phyloP scores from a whole-genome alignment of 2,797 vertebrate genomes.

The Peromyscus melanophrys region DNA sequence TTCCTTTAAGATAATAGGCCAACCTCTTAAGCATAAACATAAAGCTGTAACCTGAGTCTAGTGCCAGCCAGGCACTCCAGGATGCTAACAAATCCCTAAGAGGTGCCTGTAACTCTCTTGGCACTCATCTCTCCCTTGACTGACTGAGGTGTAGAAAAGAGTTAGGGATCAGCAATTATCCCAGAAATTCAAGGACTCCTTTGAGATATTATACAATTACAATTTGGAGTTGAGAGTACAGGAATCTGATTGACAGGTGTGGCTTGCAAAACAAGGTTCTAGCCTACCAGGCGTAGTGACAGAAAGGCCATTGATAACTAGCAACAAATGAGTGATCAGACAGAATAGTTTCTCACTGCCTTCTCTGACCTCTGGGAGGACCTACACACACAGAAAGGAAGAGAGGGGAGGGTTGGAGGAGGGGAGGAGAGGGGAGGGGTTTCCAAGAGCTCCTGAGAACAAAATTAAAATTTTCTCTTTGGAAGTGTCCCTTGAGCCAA shows the following conservation, averaged over 20 bases:
- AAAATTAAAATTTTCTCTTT: slow-evolving; percentile 58
- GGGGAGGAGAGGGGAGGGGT: slow-evolving; percentile 16
- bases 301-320: not conserved
- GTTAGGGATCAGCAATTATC: slow-evolving; percentile 19
- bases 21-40: slow-evolving; percentile 61
- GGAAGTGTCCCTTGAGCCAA: slow-evolving; percentile 30
- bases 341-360: not conserved
- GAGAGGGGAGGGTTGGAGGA: not conserved
- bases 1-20: slow-evolving; percentile 52
- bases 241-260: not conserved
- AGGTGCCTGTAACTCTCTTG: not conserved
- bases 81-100: slow-evolving; percentile 53
- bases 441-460: slow-evolving; percentile 37
- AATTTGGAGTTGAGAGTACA: not conserved
- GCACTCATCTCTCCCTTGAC: slow-evolving; percentile 12
- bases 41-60: slow-evolving; percentile 30
- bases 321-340: slow-evolving; percentile 9
- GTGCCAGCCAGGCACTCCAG: slow-evolving; percentile 24
- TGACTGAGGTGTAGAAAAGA: slow-evolving; percentile 47
- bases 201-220: not conserved
- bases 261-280: slow-evolving; percentile 46
- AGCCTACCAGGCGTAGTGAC: not conserved
- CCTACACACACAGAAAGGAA: not conserved
- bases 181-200: slow-evolving; percentile 52
- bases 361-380: not conserved